phyloP scores from a whole-genome alignment of 2,797 vertebrate species.

The Cyclopterus lumpus region DNA sequence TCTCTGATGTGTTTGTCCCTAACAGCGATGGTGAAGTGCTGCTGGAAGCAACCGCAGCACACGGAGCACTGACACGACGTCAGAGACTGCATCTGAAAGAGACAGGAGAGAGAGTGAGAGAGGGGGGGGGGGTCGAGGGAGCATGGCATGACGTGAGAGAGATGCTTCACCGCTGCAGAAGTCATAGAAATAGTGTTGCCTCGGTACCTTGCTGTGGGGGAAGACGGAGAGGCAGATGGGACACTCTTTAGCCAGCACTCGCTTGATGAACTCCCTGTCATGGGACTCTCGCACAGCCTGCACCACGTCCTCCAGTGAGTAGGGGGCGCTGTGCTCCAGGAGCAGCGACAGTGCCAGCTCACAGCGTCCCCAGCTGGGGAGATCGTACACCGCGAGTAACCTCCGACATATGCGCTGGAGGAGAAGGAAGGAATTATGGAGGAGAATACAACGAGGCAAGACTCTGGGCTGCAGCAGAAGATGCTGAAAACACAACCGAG shows the following conservation, averaged over 20 bases:
- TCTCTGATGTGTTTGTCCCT: slow-evolving; percentile 92
- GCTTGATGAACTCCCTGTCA: slow-evolving; percentile 89
- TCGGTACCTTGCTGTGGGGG: slow-evolving; percentile 87
- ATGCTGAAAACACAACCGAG: not conserved
- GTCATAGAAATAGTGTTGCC: not conserved
- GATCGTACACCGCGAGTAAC: slow-evolving; percentile 86
- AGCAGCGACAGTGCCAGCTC: slow-evolving; percentile 89
- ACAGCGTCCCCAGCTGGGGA: slow-evolving; percentile 93
- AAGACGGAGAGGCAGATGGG: slow-evolving; percentile 90
- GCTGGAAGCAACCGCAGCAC: slow-evolving; percentile 90
- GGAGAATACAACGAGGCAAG: not conserved
- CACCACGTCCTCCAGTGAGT: slow-evolving; percentile 88
- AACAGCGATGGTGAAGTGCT: slow-evolving; percentile 91
- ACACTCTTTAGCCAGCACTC: slow-evolving; percentile 90
- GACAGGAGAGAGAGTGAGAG: not conserved
- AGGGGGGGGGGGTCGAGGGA: not conserved
- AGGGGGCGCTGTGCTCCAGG: slow-evolving; percentile 86
- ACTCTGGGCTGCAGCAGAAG: not conserved
- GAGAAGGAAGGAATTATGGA: not conserved
- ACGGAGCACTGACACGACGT: slow-evolving; percentile 93
- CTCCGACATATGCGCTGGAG: slow-evolving; percentile 86
- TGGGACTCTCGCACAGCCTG: slow-evolving; percentile 91
- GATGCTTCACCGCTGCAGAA: not conserved
- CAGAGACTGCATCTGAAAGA: slow-evolving; percentile 88
- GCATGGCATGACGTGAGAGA: not conserved